phyloP scores from a whole-genome alignment of 2,888 invertebrate genomes.

The Helicoverpa assulta region DNA sequence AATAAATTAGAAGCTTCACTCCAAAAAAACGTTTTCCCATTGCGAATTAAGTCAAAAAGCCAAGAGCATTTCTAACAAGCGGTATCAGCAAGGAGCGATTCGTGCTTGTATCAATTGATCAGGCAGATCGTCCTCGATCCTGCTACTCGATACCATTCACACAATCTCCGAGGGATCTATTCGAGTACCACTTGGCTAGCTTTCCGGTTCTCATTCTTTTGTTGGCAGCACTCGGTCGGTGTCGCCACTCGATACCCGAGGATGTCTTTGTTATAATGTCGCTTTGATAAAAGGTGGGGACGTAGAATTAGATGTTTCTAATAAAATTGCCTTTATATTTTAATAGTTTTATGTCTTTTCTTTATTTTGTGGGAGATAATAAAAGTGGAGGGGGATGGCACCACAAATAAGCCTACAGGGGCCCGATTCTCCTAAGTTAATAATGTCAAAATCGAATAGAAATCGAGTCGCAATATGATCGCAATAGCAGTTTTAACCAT shows the following conservation, averaged over 20 bases:
- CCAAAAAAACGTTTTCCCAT: conserved; percentile 16
- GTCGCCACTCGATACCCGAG: conserved; percentile 81
- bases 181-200: conserved; percentile 83
- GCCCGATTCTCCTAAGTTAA: too few species aligned
- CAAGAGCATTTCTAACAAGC: conserved; percentile 65
- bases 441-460: too few species aligned
- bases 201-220: conserved; percentile 89
- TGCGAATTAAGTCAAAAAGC: conserved; percentile 50
- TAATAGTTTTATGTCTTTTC: background rate
- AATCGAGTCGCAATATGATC: too few species aligned
- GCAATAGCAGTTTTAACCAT: too few species aligned
- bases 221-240: conserved; percentile 79
- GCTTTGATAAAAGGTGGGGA: conserved; percentile 78
- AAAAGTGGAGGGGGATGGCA: too few species aligned
- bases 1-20: background rate
- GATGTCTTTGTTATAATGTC: conserved; percentile 85
- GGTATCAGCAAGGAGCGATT: conserved; percentile 70
- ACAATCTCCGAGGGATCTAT: conserved; percentile 78
- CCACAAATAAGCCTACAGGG: too few species aligned
- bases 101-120: conserved; percentile 87
- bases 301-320: conserved; percentile 52
- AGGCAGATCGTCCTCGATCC: conserved; percentile 80
- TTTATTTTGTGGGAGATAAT: too few species aligned
- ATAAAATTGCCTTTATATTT: conserved; percentile 37
- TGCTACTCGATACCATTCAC: conserved; percentile 79